phyloP scores from a whole-genome alignment of 2,797 vertebrate genomes.

The Discoglossus pictus region DNA sequence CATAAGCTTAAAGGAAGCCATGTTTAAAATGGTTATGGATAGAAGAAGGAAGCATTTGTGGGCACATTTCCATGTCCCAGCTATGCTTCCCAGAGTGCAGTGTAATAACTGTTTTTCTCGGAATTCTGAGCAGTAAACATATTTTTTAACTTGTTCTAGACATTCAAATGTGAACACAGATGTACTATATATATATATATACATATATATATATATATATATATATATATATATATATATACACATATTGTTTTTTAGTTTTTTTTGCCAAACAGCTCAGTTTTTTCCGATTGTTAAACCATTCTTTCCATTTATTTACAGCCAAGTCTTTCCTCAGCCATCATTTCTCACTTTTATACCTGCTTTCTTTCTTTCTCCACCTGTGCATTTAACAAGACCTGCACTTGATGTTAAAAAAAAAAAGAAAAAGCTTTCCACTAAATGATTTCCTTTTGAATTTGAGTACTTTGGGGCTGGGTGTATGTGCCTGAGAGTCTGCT shows the following conservation, averaged over 20 bases:
- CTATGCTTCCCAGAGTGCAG: no score
- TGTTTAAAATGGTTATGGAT: no score
- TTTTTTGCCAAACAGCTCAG: not conserved
- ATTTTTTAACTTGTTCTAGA: no score
- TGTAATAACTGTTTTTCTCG: no score
- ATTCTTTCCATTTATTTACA: conserved; percentile 28
- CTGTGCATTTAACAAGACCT: conserved; percentile 37
- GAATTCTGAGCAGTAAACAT: no score
- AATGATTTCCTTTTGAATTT: conserved; percentile 44
- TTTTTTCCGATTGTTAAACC: conserved; percentile 16
- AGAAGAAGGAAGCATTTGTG: no score
- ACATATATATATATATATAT: no score
- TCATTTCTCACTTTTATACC: conserved; percentile 34
- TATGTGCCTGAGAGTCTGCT: conserved; percentile 29
- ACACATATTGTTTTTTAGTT: conserved; percentile 7
- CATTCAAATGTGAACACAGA: no score
- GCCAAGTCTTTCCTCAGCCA: conserved; percentile 31
- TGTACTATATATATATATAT: no score
- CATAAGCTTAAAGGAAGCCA: no score
- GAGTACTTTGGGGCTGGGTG: conserved; percentile 37
- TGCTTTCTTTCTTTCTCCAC: conserved; percentile 36
- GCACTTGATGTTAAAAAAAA: conserved; percentile 35
- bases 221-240: no score
- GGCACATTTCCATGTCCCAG: no score
- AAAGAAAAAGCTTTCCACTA: conserved; percentile 38